A percentile compares a stretch with the other conserved stretches of the same genome.
Conservation (phyloP, 2,113 vertebrate genomes). For the Nothocercus julius region DNA sequence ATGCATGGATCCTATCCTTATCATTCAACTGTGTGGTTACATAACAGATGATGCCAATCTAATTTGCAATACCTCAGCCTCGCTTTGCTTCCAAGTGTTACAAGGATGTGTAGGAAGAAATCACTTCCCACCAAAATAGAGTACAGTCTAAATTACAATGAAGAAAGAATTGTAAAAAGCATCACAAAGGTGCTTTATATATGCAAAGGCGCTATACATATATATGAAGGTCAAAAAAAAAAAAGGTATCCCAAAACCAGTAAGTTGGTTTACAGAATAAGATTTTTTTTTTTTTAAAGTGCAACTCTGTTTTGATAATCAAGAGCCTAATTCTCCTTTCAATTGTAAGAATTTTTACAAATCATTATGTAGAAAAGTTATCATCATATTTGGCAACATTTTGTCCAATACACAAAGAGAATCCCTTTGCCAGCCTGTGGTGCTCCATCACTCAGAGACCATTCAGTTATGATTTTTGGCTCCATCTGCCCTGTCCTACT, state of each 20-base stretch:
- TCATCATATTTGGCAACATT: not conserved
- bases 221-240: not conserved
- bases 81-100: not conserved
- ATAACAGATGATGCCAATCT: not conserved
- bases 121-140: not conserved
- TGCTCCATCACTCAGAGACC: not conserved
- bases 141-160: not conserved
- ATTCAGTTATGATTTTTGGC: not conserved
- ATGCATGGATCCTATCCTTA: not conserved
- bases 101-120: not conserved
- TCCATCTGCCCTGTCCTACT: not conserved
- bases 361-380: not conserved
- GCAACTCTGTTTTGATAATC: not conserved
- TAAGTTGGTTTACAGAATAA: not conserved
- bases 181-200: not conserved
- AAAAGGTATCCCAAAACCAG: not conserved
- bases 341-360: not conserved
- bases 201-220: too few relatives aligned
- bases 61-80: not conserved
- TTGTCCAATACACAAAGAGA: not conserved
- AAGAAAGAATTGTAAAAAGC: not conserved
- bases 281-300: not conserved
- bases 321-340: not conserved
- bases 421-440: not conserved
- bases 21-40: not conserved